Base-by-base conservation (phyloP, 2,113 vertebrate genomes). In the Probosciger aterrimus region DNA sequence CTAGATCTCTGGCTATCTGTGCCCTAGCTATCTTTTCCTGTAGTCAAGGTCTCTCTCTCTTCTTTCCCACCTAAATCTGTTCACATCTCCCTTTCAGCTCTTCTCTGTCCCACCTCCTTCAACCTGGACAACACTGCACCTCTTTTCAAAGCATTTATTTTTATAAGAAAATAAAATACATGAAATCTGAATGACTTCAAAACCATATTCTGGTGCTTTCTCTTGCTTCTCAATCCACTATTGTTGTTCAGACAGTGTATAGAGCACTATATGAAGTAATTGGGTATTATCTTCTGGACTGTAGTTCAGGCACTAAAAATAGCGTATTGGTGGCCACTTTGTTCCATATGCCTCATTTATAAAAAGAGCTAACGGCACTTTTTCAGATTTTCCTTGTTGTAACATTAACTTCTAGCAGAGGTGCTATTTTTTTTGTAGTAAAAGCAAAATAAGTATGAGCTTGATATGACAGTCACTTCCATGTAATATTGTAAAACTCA, bases 331-430 rank as follows among this genome's bases (percentile, higher is more conserved):
- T 95, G 94, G 96, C 96, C 97, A 97, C 95, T 93, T 94, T 93
- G 97, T 97, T 96, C 91, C 74, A 74, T 83, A 75, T 94, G 74
- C 82, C 82, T 95, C 70, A 84, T 91, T 95, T 94, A 62, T 71
- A 91, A 96, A 88, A 86, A 87, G 88, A 97, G 92, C 93, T 89
- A 93, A 92, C 47, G 3, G 90, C 69, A 97, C 81, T 92, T 97
- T 97, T 97, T 94, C 93, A 96, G 95, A 89, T 96, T 95, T 96
- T 95, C 95, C 80, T 35, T 90, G 86, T 96, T 97, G 88, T 95
- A 97, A 92, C 96, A 92, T 96, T 95, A 97, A 95, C 93, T 97
- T 97, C 96, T 97, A 96, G 94, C 91, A 96, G 90, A 97, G 74
- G 88, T 95, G 95, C 88, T 92, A 69, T 97, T 96, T 70, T 92